phyloP scores from a whole-genome alignment of 2,113 vertebrate species.

The Deroptyus accipitrinus region DNA sequence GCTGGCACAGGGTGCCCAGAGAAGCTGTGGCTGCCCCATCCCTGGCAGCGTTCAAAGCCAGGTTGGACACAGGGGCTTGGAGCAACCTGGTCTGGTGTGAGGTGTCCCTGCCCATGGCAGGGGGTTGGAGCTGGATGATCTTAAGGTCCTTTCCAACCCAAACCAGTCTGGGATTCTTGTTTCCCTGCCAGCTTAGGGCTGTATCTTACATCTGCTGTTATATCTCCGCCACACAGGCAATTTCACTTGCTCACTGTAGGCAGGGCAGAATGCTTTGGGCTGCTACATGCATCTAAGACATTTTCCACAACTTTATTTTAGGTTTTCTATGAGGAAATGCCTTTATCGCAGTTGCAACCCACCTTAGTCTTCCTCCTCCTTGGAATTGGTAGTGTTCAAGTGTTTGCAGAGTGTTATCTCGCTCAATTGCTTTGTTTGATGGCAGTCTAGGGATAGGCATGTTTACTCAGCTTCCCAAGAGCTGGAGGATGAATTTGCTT shows the following conservation, averaged over 20 bases:
- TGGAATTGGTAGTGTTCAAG: not conserved
- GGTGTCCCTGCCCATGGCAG: not conserved
- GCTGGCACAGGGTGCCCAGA: not conserved
- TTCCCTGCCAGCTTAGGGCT: not conserved
- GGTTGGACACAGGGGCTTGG: not conserved
- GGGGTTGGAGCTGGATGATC: not conserved
- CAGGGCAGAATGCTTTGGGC: not conserved
- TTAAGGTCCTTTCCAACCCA: not conserved
- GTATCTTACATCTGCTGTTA: not conserved
- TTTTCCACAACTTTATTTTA: not conserved
- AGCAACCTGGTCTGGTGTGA: not conserved
- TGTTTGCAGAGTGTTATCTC: not conserved
- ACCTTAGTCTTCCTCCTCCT: not conserved
- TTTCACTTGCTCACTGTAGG: not conserved
- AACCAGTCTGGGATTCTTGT: not conserved
- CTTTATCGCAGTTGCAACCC: not conserved
- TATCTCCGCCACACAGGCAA: fast-evolving
- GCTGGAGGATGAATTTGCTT: too few species aligned
- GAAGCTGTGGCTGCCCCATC: not conserved
- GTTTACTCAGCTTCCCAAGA: too few species aligned
- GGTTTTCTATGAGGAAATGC: not conserved
- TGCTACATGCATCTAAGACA: not conserved
- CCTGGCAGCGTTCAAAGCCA: not conserved
- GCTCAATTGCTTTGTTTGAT: not conserved
- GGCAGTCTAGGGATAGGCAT: not conserved